Evolutionary conservation across 37 sponge, comb jelly and placozoan species (phyloP).

Genomic region (Chondrilla cf. caribensis): DNA sequence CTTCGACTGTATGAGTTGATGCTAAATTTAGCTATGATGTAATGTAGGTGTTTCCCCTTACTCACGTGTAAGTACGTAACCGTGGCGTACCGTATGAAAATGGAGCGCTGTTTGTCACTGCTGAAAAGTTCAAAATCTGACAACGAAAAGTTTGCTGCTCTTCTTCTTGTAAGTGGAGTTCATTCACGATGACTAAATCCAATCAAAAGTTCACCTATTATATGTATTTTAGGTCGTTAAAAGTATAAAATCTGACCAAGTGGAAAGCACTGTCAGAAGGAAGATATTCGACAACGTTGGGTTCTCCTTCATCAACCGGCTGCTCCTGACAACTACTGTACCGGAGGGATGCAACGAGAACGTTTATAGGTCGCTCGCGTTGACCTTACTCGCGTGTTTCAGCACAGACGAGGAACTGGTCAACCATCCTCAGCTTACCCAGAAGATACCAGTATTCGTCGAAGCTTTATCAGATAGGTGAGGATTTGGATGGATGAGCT

Average conservation of each 20-base stretch:
- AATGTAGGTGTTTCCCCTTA: too few relatives aligned
- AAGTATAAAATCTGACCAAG: conserved; percentile 42
- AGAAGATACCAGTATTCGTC: conserved; percentile 66
- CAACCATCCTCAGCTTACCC: conserved; percentile 57
- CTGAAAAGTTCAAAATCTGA: conserved; percentile 54
- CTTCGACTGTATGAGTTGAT: too few relatives aligned
- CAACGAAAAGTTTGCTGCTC: conserved; percentile 72
- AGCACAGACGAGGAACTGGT: conserved; percentile 77
- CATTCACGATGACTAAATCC: neutral
- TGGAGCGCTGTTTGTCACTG: conserved; percentile 31
- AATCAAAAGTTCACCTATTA: too few relatives aligned
- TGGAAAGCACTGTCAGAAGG: conserved; percentile 34
- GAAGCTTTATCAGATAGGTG: conserved; percentile 40
- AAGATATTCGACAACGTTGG: conserved; percentile 70
- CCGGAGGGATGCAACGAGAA: conserved; percentile 46
- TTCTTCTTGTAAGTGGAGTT: conserved; percentile 75
- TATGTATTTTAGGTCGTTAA: conserved; percentile 47
- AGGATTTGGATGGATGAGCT: too few relatives aligned
- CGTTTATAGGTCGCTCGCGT: conserved; percentile 55
- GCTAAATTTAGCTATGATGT: too few relatives aligned
- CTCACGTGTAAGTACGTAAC: too few relatives aligned
- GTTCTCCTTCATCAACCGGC: conserved; percentile 71
- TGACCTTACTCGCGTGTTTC: conserved; percentile 75
- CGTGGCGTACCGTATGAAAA: neutral
- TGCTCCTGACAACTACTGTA: conserved; percentile 39